Conservation (phyloP, 2,113 vertebrate species). For the Nothobranchius furzeri region DNA sequence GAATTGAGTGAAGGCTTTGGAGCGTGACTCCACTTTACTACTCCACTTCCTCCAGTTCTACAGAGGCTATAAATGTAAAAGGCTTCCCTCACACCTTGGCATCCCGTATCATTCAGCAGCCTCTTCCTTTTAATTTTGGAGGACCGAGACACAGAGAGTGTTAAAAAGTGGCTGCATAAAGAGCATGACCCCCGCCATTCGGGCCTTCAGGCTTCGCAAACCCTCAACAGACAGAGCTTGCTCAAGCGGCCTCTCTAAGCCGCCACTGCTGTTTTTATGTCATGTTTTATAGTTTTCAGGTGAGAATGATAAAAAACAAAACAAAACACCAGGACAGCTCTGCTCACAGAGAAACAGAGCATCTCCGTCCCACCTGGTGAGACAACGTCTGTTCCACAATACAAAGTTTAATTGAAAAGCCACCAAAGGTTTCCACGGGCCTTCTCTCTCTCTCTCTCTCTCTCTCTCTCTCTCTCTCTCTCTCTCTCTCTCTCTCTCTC, state of each 20-base stretch:
- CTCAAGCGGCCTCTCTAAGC: constrained; percentile 17
- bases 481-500: too few relatives aligned
- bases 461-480: too few relatives aligned
- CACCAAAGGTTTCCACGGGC: constrained; percentile 32
- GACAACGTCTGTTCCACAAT: constrained; percentile 50
- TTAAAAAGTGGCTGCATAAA: constrained; percentile 44
- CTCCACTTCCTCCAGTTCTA: constrained; percentile 75
- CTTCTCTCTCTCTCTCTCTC: not conserved
- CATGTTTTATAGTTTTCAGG: constrained; percentile 8
- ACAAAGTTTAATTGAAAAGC: constrained; percentile 55
- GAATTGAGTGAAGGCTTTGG: constrained; percentile 70
- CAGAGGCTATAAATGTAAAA: constrained; percentile 79
- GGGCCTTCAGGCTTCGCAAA: constrained; percentile 22
- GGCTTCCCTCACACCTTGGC: constrained; percentile 76
- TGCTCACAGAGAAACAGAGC: constrained; percentile 5
- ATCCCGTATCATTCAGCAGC: constrained; percentile 65
- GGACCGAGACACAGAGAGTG: constrained; percentile 44
- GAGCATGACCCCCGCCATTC: constrained; percentile 24
- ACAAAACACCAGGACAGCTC: not conserved
- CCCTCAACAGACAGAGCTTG: constrained; percentile 3
- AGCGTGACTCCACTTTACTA: constrained; percentile 77
- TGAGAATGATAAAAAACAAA: not conserved
- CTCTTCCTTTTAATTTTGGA: constrained; percentile 64
- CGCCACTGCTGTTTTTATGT: not conserved
- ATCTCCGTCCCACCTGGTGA: constrained; percentile 33